Evolutionary conservation across 2,888 invertebrate species (phyloP).

Genomic region (Capitulum mitella): DNA sequence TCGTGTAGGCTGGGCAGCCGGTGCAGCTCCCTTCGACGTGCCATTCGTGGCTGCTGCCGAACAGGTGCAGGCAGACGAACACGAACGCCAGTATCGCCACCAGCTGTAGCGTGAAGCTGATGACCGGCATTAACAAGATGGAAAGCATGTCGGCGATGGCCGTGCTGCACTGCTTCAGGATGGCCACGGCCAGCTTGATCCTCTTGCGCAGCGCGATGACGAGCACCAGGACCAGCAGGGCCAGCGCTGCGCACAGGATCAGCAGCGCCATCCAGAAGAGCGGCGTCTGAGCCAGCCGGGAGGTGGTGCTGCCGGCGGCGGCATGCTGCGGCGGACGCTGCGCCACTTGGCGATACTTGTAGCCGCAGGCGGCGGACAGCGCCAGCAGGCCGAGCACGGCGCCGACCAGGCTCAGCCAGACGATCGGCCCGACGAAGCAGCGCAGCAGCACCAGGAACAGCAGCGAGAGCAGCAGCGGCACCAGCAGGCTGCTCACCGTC

Average conservation of each 20-base stretch:
- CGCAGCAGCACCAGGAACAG: slow-evolving; percentile 1
- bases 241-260: background rate
- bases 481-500: background rate
- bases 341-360: too few relatives aligned
- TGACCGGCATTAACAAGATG: background rate
- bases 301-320: too few relatives aligned
- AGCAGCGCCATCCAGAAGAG: background rate
- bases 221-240: background rate
- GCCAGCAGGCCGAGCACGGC: background rate
- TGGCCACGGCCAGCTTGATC: background rate
- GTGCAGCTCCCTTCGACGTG: background rate
- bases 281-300: background rate
- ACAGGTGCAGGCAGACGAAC: background rate
- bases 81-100: background rate
- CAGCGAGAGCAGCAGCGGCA: slow-evolving; percentile 5
- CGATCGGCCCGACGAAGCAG: background rate
- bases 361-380: background rate
- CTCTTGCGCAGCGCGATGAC: background rate
- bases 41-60: background rate
- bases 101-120: background rate
- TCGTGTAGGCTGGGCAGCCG: background rate
- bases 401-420: background rate
- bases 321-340: too few relatives aligned
- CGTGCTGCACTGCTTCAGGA: slow-evolving; percentile 10
- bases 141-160: background rate